These are phyloP conservation scores for Bolborhynchus lineola DNA, from an alignment of 2,113 vertebrate genomes.

Conservation along the genomic window DNA sequence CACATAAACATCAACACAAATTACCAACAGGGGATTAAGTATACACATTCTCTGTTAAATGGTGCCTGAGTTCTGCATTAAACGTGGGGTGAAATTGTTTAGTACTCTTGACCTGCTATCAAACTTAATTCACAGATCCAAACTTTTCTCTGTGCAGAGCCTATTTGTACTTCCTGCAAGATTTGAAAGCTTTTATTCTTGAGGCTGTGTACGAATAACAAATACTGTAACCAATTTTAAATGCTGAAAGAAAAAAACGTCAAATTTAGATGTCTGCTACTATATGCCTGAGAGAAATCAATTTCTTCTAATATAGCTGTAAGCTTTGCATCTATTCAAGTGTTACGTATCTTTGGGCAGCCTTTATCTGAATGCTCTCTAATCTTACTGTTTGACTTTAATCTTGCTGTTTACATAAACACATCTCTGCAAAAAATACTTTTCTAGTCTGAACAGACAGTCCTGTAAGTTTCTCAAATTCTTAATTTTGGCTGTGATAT, in stretches of 20 bases:
- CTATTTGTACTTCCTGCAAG: not conserved
- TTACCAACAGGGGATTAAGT: not conserved
- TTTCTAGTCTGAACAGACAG: not conserved
- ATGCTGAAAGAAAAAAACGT: not conserved
- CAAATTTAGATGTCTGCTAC: not conserved
- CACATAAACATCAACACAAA: not conserved
- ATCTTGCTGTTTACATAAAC: not conserved
- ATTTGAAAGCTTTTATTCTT: not conserved
- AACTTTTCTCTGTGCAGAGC: not conserved
- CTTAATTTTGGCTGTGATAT: not conserved
- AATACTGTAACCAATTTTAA: not conserved
- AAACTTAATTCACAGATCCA: not conserved
- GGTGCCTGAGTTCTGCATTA: not conserved
- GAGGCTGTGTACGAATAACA: not conserved
- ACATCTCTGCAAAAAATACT: not conserved
- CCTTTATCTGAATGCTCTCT: not conserved
- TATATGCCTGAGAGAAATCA: not conserved
- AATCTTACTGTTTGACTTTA: not conserved
- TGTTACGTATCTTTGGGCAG: not conserved
- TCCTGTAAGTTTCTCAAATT: not conserved
- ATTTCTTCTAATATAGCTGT: not conserved
- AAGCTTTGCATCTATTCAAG: not conserved
- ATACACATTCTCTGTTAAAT: not conserved
- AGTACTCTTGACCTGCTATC: not conserved
- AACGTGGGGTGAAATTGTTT: not conserved